Base-by-base conservation (phyloP, 2,113 vertebrate genomes). In the Petroica traversi region DNA sequence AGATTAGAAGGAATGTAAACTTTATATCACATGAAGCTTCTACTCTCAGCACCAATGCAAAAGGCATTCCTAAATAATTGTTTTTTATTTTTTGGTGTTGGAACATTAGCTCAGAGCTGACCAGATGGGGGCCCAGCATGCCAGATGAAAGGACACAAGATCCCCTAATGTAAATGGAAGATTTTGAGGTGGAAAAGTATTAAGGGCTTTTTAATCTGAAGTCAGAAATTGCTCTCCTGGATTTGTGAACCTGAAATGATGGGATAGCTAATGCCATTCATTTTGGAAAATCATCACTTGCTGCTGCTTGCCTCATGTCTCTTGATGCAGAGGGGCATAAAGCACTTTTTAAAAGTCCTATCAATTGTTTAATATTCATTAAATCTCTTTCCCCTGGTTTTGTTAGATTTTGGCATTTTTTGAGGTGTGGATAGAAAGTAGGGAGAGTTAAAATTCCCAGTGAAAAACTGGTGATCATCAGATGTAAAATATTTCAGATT, bases 1-100 rank as follows among this genome's bases (percentile, higher is more conserved):
- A 97, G 97, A 97, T 94, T 73, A 71, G 67, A 80, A 92, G 74
- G 78, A 68, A 63, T 51, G 17, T 93, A 95, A 96, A 94, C 93
- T 96, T 97, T 62, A 6, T 88, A 83, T 90, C 11, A 1, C 59
- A 92, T 58, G 80, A 90, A 92, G 59, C 91, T 94, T 81, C 77
- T 84, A 58, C 43, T 58, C 40, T 11, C 43, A 63, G 79, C 66
- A 46, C 73, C 76, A n/a, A 61, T 57, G 49, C 67, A 88, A 57
- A 89, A 48, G 87, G 31, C 52, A 25, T 36, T 80, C 64, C 48
- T 46, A 11, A 58, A 40, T 36, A 23, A 55, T 24, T 29, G 12
- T 24, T 55, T 49, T 9, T 22, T 36, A 57, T 38, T 22, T n/a
- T 62, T 14, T n/a, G 18, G 18, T 83, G 41, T 17, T 84, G 76